Base-by-base conservation (phyloP, 2,888 invertebrate genomes). In the Tachystola acroxantha region DNA sequence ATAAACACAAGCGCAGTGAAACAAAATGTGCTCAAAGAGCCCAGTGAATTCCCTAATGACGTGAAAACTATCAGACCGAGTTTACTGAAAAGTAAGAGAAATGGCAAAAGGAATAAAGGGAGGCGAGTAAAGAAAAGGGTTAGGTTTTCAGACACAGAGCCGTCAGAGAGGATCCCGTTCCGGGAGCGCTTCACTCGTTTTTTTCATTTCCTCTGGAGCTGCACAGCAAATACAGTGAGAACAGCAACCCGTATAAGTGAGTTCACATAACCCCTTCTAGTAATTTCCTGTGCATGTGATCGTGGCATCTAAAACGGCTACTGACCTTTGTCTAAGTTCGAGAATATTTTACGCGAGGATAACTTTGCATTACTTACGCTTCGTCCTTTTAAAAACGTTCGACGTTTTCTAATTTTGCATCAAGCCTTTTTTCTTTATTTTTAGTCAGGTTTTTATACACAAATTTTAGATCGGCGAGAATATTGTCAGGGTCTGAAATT, bases 61-160 rank as follows among this genome's bases (percentile, higher is more conserved):
- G 67, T 72, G 60, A 76, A 65, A 68, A 64, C 57, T 51, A 57
- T 56, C 43, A 80, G 76, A 54, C 64, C 76, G 40, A 78, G 69
- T 57, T 69, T 78, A 54, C 63, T 62, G 52, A 71, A 64, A 61
- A 65, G 53, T 45, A 73, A 68, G 65, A 68, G 52, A 43, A 35
- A 57, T 37, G 57, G 57, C 38, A 69, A 64, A 60, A 57, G 56
- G 51, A 46, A 48, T 45, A 61, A 57, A 53, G 48, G 57, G 40
- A 61, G 55, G 44, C 11, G 22, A 6, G 48, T 48, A 40, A 80
- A 78, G 70, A 82, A 84, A 71, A 72, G 65, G 63, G 81, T 84
- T 51, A 64, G 72, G 51, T 84, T 84, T 50, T 64, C 57, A 45
- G 81, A 79, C 53, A 51, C 48, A 22, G 70, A 70, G 34, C 59